Base-by-base conservation (phyloP, 1,140 invertebrate species). In the Hyles vespertilio region DNA sequence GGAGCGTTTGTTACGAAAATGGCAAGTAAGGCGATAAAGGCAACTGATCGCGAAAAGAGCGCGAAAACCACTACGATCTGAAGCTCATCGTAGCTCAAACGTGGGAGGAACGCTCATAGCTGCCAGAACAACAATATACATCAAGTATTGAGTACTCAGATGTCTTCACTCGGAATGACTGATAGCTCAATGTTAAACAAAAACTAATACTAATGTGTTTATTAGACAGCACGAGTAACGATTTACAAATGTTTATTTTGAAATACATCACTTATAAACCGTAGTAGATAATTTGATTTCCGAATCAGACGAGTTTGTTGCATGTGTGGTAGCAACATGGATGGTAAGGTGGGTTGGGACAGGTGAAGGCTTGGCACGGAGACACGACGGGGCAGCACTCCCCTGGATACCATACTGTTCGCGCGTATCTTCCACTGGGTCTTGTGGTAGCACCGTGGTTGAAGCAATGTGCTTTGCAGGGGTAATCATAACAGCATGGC, bases 381-480 rank as follows among this genome's bases (percentile, higher is more conserved):
- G 81, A 80, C 3, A 86, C 81, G 8, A 51, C 47, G 5, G 79
- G 81, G 62, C 78, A 77, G 53, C 81, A 82, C 40, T 86, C 83
- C 12, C 86, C 88, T 3, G 88, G 87, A 48, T 80, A 89, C 76
- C 81, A 83, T 0, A 79, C 74, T 0, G 81, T 86, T 4, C 80
- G 75, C 0, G 79, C 77, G 67, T 89, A 90, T 45, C 81, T 70
- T 3, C 86, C 87, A 34, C 83, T 87, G 0, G 86, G 81, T 32
- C 87, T 71, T 2, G 79, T 86, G 45, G 73, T 80, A 0, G 83
- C 78, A 3, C 82, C 84, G 62, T 86, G 82, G 60, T 87, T 82
- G 66, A 86, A 89, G 54, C 89, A 90, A 51, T 84, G 58, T 3
- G 89, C 89, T 60, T 84, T 89, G 61, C 89, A 90, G 0, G 86